Evolutionary conservation across 2,888 invertebrate species (phyloP).

Genomic region (Drosophila helvetica): DNA sequence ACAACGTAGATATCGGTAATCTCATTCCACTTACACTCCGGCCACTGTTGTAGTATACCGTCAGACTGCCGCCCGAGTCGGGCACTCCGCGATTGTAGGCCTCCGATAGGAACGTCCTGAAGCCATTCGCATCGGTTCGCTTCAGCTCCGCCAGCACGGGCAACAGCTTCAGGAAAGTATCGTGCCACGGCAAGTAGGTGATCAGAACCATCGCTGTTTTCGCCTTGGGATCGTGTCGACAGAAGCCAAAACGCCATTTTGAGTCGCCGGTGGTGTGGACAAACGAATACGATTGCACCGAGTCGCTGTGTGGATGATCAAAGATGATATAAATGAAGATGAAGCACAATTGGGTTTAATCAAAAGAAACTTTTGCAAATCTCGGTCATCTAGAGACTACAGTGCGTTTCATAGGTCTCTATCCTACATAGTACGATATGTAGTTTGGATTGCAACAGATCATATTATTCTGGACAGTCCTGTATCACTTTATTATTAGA

Average conservation of each 20-base stretch:
- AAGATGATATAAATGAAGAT: not conserved
- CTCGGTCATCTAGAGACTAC: not conserved
- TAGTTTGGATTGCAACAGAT: too few species aligned
- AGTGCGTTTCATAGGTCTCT: not conserved
- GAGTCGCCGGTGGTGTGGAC: constrained; percentile 97
- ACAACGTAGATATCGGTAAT: not conserved
- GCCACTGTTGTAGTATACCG: constrained; percentile 86
- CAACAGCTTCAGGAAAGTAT: constrained; percentile 89
- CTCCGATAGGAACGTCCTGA: constrained; percentile 86
- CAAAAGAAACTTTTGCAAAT: not conserved
- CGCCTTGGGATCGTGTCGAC: constrained; percentile 95
- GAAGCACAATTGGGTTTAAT: not conserved
- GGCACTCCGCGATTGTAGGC: constrained; percentile 89
- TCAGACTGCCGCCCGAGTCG: constrained; percentile 87
- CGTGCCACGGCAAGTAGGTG: constrained; percentile 98
- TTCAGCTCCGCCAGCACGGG: constrained; percentile 81
- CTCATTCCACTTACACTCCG: constrained; percentile 85
- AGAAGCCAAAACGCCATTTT: constrained; percentile 98
- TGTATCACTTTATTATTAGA: not conserved
- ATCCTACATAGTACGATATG: too few species aligned
- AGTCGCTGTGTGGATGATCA: constrained; percentile 85
- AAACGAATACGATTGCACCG: constrained; percentile 97
- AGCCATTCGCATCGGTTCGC: constrained; percentile 76
- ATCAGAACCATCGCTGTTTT: constrained; percentile 93
- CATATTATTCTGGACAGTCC: not conserved